Evolutionary conservation across 2,888 invertebrate genomes (phyloP).

Genomic region (Eudasyphora cyanicolor): DNA sequence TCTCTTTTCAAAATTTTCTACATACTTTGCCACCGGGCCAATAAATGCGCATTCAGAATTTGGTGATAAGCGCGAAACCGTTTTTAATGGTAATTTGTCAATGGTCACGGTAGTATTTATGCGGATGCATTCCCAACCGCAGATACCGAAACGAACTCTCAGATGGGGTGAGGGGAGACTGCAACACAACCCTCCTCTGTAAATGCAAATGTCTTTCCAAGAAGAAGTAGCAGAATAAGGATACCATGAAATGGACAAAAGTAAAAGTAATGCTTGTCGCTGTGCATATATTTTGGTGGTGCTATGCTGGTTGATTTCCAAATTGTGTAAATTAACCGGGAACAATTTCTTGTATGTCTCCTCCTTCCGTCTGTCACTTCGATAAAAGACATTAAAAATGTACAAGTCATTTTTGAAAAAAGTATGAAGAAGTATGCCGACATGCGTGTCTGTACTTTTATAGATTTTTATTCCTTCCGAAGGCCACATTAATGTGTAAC

Average conservation of each 20-base stretch:
- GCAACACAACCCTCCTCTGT: not conserved
- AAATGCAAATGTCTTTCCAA: not conserved
- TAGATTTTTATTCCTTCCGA: too few species aligned
- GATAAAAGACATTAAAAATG: not conserved
- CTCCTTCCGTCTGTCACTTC: not conserved
- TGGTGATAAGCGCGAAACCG: not conserved
- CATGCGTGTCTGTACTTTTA: too few species aligned
- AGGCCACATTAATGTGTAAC: too few species aligned
- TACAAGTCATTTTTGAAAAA: not conserved
- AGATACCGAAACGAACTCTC: not conserved
- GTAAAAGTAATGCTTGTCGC: not conserved
- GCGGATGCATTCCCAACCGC: not conserved
- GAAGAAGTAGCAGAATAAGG: not conserved
- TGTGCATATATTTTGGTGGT: not conserved
- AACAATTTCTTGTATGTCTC: constrained; percentile 1
- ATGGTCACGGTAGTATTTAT: not conserved
- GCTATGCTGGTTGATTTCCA: constrained; percentile 13
- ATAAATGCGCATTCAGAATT: too few species aligned
- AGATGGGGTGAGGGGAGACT: not conserved
- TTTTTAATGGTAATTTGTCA: constrained; percentile 28
- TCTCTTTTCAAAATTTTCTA: too few species aligned
- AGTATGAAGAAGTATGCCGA: too few species aligned
- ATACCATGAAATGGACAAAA: not conserved
- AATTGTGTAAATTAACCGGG: constrained; percentile 22
- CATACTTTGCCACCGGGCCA: too few species aligned